Evolutionary conservation across 2,888 invertebrate species (phyloP).

Genomic region (Xestia ashworthii): DNA sequence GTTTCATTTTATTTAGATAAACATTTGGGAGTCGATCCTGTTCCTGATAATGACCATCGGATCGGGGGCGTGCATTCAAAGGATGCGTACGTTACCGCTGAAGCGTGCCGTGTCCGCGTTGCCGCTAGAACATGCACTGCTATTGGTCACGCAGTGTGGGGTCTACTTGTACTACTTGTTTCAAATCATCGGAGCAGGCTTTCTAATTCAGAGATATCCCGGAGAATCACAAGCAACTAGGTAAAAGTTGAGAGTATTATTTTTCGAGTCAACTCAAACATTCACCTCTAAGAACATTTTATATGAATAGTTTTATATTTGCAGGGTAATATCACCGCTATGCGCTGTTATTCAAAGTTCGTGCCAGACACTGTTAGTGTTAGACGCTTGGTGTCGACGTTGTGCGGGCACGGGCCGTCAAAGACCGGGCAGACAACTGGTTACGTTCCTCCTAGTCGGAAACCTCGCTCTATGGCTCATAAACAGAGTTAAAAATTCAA

Average conservation of each 20-base stretch:
- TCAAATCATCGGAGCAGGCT: constrained; percentile 94
- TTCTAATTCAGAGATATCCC: constrained; percentile 84
- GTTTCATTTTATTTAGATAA: constrained; percentile 81
- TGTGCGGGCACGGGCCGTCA: constrained; percentile 84
- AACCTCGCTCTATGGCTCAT: constrained; percentile 93
- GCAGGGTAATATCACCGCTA: constrained; percentile 86
- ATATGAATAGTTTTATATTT: constrained; percentile 25
- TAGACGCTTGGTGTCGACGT: constrained; percentile 91
- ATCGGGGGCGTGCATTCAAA: constrained; percentile 84
- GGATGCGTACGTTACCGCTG: constrained; percentile 83
- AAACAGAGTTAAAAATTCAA: constrained; percentile 92
- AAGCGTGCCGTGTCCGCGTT: constrained; percentile 79
- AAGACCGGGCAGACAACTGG: constrained; percentile 92
- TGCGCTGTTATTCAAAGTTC: constrained; percentile 92
- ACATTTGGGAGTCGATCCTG: constrained; percentile 89
- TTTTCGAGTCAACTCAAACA: neutral
- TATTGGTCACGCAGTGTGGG: constrained; percentile 95
- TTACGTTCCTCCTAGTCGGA: constrained; percentile 92
- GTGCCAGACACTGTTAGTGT: constrained; percentile 91
- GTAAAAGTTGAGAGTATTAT: constrained; percentile 63
- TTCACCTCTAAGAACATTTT: neutral
- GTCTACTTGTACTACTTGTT: constrained; percentile 95
- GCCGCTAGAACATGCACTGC: constrained; percentile 93
- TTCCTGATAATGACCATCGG: constrained; percentile 85
- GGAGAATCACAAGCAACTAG: constrained; percentile 83